These are phyloP conservation scores for Pterobdella sp. DNA, from an alignment of 2,888 invertebrate genomes.

Conservation along the genomic window DNA sequence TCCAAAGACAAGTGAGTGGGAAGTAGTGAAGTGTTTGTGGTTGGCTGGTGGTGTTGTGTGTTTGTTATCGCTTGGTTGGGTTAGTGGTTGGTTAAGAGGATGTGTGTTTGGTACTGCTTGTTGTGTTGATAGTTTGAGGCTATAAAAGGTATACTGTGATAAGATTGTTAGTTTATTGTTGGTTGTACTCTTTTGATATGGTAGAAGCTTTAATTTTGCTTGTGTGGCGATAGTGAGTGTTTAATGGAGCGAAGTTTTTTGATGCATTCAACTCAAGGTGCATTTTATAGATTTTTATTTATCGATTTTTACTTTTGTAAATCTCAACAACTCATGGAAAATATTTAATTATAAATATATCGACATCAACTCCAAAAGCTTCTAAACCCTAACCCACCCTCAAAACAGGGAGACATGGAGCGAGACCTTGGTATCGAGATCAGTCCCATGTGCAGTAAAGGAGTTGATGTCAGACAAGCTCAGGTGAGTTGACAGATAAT, in stretches of 20 bases:
- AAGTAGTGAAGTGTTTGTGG: not conserved
- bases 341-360: no score
- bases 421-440: slow-evolving; percentile 90
- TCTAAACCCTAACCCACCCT: no score
- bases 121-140: not conserved
- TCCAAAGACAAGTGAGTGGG: slow-evolving; percentile 52
- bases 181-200: not conserved
- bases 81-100: not conserved
- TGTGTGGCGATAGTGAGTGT: no score
- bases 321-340: no score
- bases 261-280: no score
- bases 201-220: no score
- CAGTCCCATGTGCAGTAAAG: slow-evolving; percentile 97
- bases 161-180: not conserved
- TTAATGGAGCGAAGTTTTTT: no score
- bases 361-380: no score
- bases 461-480: slow-evolving; percentile 92
- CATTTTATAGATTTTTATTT: no score
- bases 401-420: slow-evolving; percentile 93
- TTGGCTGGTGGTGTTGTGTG: not conserved
- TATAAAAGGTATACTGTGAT: no score
- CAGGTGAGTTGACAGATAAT: no score
- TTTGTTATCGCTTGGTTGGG: not conserved
- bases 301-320: no score
- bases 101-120: not conserved